Percentiles rank a stretch among this genome's conserved stretches.
phyloP scores from a whole-genome alignment of 2,888 invertebrate genomes.

The Macrophya annulata region DNA sequence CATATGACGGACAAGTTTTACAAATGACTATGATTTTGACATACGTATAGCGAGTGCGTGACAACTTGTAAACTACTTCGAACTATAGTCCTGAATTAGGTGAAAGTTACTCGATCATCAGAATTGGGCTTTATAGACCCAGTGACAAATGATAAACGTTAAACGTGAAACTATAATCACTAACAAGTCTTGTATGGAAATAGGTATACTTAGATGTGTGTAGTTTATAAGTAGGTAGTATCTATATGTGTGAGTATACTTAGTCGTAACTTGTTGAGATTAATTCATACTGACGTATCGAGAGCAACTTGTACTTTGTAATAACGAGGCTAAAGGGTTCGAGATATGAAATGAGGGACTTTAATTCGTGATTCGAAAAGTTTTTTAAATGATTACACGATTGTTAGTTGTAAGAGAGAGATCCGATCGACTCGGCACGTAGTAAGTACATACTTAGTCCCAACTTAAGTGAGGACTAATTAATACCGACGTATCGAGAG shows the following conservation, averaged over 20 bases:
- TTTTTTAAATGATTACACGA: no score
- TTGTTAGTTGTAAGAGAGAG: no score
- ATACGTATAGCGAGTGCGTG: conserved; percentile 9
- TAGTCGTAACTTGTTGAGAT: no score
- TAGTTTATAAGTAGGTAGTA: not conserved
- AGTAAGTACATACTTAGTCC: not conserved
- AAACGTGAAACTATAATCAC: not conserved
- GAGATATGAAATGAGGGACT: no score
- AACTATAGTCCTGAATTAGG: no score
- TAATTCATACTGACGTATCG: no score
- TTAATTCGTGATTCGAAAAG: no score
- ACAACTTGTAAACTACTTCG: not conserved
- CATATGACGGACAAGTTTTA: not conserved
- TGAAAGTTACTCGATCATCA: conserved; percentile 2
- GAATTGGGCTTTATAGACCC: not conserved
- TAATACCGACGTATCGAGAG: not conserved
- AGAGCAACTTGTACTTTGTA: no score
- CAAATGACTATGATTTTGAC: conserved; percentile 8
- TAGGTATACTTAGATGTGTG: not conserved
- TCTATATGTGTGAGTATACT: not conserved
- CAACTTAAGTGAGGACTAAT: not conserved
- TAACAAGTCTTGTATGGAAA: not conserved
- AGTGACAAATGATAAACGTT: conserved; percentile 19
- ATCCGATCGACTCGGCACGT: not conserved
- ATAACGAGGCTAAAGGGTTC: no score